Evolutionary conservation across 2,797 vertebrate species (phyloP), one percentile per base, ranked within the genome.

Genomic region (Halcyon chelicuti): DNA sequence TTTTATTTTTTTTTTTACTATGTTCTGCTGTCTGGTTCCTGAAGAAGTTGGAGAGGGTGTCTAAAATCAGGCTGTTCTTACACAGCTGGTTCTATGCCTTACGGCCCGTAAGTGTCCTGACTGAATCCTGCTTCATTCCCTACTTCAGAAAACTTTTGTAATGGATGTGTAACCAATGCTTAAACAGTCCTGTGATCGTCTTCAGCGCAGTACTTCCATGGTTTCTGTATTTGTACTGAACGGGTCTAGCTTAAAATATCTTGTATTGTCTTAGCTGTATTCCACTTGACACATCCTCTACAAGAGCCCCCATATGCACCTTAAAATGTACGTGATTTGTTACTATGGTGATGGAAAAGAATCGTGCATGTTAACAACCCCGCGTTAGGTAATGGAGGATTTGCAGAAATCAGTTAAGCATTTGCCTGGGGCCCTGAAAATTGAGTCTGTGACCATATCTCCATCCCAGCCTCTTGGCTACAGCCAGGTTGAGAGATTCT

Each of bases 341-440:
- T 97, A 88, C 97, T 96, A 97, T 97, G 96, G 97, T 87, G 96
- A 97, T 90, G 49, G 90, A 54, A 85, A 86, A 88, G 88, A 91
- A 94, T 93, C 19, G 63, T 96, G 94, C 86, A 54, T 90, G 91
- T 88, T 90, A 94, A 91, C 87, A 92, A 49, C 73, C 75, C 49
- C 1, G 0, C 0, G 8, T 88, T 94, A 95, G 94, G 93, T 94
- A 95, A 94, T 84, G 88, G 87, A 93, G 75, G 70, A 67, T 95
- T 93, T 96, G 95, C 77, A 86, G 79, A 88, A 94, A 86, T 94
- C 77, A 49, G 72, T 94, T 81, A 74, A 94, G 63, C 61, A 6
- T 81, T 96, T 95, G 80, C 94, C 86, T 60, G 78, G 78, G 68
- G 68, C 40, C 65, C 10, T 58, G 71, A 66, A 93, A 94, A 95